Evolutionary conservation across 2,888 invertebrate genomes (phyloP).

Genomic region (Metalampra italica): DNA sequence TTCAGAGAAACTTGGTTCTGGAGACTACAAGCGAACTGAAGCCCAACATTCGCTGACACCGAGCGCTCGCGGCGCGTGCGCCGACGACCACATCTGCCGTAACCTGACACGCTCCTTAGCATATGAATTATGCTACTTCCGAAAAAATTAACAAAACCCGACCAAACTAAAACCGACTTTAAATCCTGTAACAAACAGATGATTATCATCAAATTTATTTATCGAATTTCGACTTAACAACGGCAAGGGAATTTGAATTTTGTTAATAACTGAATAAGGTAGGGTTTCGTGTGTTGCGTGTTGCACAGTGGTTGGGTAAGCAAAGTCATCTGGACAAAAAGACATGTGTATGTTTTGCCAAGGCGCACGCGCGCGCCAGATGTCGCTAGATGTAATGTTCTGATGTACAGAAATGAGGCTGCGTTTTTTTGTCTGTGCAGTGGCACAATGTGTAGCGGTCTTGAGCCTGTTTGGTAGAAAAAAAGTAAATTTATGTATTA

Average conservation of each 20-base stretch:
- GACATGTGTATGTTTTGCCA: slow-evolving; percentile 59
- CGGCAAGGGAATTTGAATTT: slow-evolving; percentile 12
- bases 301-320: slow-evolving; percentile 24
- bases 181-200: slow-evolving; percentile 1
- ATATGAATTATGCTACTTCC: slow-evolving; percentile 67
- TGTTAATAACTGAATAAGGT: slow-evolving; percentile 2
- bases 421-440: slow-evolving; percentile 32
- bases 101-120: slow-evolving; percentile 71
- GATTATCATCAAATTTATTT: background rate
- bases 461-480: slow-evolving; percentile 37
- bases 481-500: slow-evolving; percentile 15
- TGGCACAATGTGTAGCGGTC: slow-evolving; percentile 49
- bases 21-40: slow-evolving; percentile 19
- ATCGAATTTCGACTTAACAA: background rate
- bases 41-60: slow-evolving; percentile 29
- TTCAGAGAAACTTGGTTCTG: too few relatives aligned
- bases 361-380: slow-evolving; percentile 51
- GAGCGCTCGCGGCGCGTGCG: slow-evolving; percentile 53
- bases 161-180: slow-evolving; percentile 7
- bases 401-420: slow-evolving; percentile 24
- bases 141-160: slow-evolving; percentile 44
- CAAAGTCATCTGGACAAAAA: slow-evolving; percentile 60
- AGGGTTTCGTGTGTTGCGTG: background rate
- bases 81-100: slow-evolving; percentile 54
- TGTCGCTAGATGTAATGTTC: slow-evolving; percentile 51